Evolutionary conservation across 2,888 invertebrate species (phyloP).

Genomic region (Callyntrura guangdongensis): DNA sequence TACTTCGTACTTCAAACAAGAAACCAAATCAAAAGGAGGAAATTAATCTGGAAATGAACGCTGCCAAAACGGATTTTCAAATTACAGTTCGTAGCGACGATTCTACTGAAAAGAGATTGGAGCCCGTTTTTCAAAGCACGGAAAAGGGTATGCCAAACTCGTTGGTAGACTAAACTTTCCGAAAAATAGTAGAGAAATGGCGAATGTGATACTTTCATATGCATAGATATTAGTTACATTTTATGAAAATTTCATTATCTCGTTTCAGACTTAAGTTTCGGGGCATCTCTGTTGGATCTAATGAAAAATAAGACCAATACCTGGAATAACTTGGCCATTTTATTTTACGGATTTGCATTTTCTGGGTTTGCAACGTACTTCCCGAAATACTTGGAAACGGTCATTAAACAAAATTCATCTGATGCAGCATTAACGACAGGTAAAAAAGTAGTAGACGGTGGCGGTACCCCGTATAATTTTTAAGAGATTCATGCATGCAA

Average conservation of each 20-base stretch:
- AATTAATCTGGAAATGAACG: slow-evolving; percentile 59
- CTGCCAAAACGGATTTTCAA: slow-evolving; percentile 34
- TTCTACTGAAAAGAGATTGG: background rate
- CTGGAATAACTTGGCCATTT: slow-evolving; percentile 86
- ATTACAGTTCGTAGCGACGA: background rate
- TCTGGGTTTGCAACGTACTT: slow-evolving; percentile 87
- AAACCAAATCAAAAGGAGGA: background rate
- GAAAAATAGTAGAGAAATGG: too few species aligned
- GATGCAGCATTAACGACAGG: slow-evolving; percentile 87
- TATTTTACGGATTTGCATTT: slow-evolving; percentile 86
- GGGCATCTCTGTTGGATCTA: slow-evolving; percentile 84
- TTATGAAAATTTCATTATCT: too few species aligned
- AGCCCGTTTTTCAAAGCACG: slow-evolving; percentile 58
- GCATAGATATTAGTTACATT: too few species aligned
- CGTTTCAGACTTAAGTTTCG: slow-evolving; percentile 82
- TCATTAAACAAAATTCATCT: slow-evolving; percentile 87
- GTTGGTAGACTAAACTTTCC: too few species aligned
- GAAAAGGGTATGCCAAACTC: slow-evolving; percentile 25
- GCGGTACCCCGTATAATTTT: too few species aligned
- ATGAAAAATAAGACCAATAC: slow-evolving; percentile 86
- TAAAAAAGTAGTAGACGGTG: slow-evolving; percentile 84
- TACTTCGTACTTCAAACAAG: slow-evolving; percentile 56
- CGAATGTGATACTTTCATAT: too few species aligned
- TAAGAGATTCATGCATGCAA: background rate
- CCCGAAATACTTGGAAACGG: slow-evolving; percentile 88